These are phyloP conservation scores for Spheniscus humboldti DNA, from an alignment of 2,797 vertebrate species.

Conservation along the genomic window DNA sequence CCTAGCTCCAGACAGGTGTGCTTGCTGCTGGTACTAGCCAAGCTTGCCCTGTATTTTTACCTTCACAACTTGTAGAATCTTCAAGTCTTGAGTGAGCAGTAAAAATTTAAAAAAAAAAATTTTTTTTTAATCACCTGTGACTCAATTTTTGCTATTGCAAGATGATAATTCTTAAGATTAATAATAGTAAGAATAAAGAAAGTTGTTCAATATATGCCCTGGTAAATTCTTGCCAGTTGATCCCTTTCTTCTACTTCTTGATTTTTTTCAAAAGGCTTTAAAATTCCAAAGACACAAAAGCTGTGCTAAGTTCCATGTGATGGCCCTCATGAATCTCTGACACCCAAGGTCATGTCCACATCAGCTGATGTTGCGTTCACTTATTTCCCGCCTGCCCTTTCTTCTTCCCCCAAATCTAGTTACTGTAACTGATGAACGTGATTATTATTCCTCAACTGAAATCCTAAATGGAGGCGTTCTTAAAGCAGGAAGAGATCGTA, in stretches of 20 bases:
- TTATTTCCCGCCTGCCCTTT: not conserved
- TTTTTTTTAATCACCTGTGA: not conserved
- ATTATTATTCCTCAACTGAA: not conserved
- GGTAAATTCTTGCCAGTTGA: not conserved
- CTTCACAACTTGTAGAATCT: not conserved
- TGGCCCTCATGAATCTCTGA: not conserved
- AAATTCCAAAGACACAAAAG: not conserved
- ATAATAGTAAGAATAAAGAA: not conserved
- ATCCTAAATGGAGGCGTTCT: not conserved
- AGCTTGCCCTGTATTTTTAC: not conserved
- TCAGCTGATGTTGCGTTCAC: not conserved
- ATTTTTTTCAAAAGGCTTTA: not conserved
- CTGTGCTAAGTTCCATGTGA: not conserved
- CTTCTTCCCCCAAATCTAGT: not conserved
- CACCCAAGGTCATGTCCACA: accelerated
- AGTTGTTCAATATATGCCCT: not conserved
- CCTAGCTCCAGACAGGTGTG: not conserved
- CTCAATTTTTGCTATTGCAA: not conserved
- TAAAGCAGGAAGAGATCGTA: not conserved
- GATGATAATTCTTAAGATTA: not conserved
- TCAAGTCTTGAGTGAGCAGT: not conserved
- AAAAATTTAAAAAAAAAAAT: not conserved
- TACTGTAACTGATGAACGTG: not conserved
- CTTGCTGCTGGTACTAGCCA: not conserved
- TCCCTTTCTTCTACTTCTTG: not conserved